Evolutionary conservation across 2,888 invertebrate species (phyloP).

Genomic region (Brenthis hecate): DNA sequence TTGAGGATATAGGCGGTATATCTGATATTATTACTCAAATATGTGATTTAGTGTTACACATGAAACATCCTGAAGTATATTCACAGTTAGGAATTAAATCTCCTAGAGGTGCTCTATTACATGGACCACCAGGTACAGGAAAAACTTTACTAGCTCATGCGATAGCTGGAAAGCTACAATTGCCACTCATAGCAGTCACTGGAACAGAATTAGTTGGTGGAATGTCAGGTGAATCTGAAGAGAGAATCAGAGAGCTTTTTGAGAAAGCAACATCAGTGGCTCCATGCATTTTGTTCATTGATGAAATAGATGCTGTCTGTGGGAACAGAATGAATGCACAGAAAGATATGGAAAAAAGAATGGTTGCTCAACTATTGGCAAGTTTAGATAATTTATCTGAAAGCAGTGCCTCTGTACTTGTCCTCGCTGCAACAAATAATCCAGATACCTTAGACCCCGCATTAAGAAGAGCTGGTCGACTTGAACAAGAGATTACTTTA

Average conservation of each 20-base stretch:
- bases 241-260: constrained; percentile 94
- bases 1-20: constrained; percentile 92
- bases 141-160: constrained; percentile 92
- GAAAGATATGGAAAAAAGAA: constrained; percentile 97
- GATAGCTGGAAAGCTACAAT: constrained; percentile 91
- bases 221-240: constrained; percentile 97
- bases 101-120: constrained; percentile 94
- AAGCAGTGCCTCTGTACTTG: constrained; percentile 85
- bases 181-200: constrained; percentile 93
- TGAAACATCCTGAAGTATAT: constrained; percentile 96
- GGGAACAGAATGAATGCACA: constrained; percentile 94
- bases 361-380: constrained; percentile 95
- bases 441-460: constrained; percentile 97
- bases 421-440: constrained; percentile 97
- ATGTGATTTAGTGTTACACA: constrained; percentile 90
- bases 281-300: constrained; percentile 95
- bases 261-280: constrained; percentile 89
- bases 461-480: constrained; percentile 93
- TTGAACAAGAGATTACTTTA: constrained; percentile 95
- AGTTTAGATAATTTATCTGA: constrained; percentile 90
- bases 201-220: constrained; percentile 97
- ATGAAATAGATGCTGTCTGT: constrained; percentile 98
- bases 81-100: constrained; percentile 91
- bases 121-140: constrained; percentile 98
- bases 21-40: constrained; percentile 86